A percentile compares a stretch with the other conserved stretches of the same genome.
These are phyloP conservation scores for Tapera naevia DNA, from an alignment of 2,797 vertebrate species.

Conservation along the genomic window DNA sequence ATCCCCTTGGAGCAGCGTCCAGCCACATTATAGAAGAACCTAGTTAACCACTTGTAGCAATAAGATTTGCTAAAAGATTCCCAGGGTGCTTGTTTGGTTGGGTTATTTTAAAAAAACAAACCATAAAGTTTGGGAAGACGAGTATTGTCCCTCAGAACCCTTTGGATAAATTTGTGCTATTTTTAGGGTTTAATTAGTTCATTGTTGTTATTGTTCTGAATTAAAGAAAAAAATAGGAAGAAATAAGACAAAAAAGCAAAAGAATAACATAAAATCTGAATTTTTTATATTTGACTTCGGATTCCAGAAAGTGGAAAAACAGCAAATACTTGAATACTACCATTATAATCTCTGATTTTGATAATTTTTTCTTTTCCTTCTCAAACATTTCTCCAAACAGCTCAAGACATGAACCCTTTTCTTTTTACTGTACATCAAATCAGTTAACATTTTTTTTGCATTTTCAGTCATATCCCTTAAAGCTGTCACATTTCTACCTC, in stretches of 20 bases:
- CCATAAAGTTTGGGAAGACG: neutral
- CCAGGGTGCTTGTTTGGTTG: neutral
- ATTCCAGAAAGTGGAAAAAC: neutral
- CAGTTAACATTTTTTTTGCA: neutral
- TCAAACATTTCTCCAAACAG: neutral
- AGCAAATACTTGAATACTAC: neutral
- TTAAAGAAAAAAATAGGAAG: accelerated
- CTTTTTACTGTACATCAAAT: neutral
- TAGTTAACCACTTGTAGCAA: neutral
- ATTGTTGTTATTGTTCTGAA: neutral
- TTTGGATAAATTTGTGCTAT: neutral
- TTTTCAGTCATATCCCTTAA: neutral
- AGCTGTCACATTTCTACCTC: neutral
- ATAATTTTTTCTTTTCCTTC: neutral
- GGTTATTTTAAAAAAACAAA: neutral
- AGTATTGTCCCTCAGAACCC: neutral
- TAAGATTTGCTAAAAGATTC: neutral
- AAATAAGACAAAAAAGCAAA: no score
- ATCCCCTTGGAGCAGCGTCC: neutral
- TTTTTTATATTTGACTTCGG: neutral
- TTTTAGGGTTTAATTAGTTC: neutral
- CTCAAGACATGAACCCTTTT: neutral
- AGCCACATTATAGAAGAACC: neutral
- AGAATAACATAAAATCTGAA: neutral
- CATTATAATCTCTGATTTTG: neutral